phyloP scores from a whole-genome alignment of 2,888 invertebrate species.

The Physocephala rufipes region DNA sequence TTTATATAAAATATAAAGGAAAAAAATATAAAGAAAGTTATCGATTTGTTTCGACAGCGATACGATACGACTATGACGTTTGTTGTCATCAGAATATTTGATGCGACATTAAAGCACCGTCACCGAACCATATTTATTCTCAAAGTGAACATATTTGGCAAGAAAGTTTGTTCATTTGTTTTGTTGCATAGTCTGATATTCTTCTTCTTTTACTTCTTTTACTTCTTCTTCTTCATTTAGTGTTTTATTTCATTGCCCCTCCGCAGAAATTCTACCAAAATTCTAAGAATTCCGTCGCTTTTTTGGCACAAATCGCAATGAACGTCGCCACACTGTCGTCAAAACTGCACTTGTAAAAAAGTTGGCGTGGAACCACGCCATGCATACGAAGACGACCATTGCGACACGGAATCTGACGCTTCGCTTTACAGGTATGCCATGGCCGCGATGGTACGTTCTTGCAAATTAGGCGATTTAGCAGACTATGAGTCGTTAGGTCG shows the following conservation, averaged over 20 bases:
- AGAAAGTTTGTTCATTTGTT: slow-evolving; percentile 15
- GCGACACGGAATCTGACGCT: too few relatives aligned
- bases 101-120: slow-evolving; percentile 7
- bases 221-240: not conserved
- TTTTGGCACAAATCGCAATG: slow-evolving; percentile 24
- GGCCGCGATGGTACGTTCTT: not conserved
- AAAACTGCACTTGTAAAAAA: not conserved
- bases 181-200: not conserved
- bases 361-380: not conserved
- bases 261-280: slow-evolving; percentile 12
- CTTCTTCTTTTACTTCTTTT: not conserved
- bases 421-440: not conserved
- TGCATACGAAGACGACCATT: slow-evolving; percentile 11
- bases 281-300: slow-evolving; percentile 12
- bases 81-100: not conserved
- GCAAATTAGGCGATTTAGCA: slow-evolving; percentile 20
- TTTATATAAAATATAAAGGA: too few relatives aligned
- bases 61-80: too few relatives aligned
- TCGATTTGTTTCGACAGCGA: too few relatives aligned
- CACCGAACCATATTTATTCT: slow-evolving; percentile 3
- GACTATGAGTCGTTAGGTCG: too few relatives aligned
- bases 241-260: not conserved
- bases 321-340: not conserved
- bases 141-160: slow-evolving; percentile 18
- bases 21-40: too few relatives aligned